Conservation (phyloP, 2,797 vertebrate species). For the Sphenopsis melanotis region DNA sequence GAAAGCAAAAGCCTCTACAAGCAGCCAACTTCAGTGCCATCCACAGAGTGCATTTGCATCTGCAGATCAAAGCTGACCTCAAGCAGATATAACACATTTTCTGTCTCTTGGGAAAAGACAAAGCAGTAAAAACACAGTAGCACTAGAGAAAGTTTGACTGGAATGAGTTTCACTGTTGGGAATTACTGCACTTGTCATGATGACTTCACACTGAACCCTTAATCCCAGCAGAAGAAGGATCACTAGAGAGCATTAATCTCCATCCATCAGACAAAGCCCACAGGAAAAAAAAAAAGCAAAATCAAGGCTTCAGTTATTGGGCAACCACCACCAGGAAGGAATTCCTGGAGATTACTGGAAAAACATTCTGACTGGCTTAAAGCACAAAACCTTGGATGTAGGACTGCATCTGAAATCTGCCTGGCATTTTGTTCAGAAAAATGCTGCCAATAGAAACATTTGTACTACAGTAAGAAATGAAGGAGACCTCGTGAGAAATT, state of each 20-base stretch:
- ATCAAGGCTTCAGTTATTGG: not conserved
- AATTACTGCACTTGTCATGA: not conserved
- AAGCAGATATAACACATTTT: not conserved
- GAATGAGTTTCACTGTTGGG: not conserved
- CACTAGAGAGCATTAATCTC: not conserved
- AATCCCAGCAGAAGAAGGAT: not conserved
- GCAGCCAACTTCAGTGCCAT: not conserved
- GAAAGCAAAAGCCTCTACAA: not conserved
- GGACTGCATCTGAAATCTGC: not conserved
- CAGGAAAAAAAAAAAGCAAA: not conserved
- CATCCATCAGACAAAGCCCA: not conserved
- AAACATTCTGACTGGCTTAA: not conserved
- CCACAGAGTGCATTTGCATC: not conserved
- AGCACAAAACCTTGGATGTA: not conserved
- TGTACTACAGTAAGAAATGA: not conserved
- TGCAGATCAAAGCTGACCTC: not conserved
- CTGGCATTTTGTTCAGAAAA: not conserved
- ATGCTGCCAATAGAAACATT: constrained; percentile 16
- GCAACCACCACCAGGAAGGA: not conserved
- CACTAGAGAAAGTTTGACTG: not conserved
- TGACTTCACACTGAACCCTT: not conserved
- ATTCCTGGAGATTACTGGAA: constrained; percentile 5
- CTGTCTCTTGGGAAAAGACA: not conserved
- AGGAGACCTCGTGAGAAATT: constrained; percentile 22
- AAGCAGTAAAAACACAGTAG: not conserved